Evolutionary conservation across 1,140 invertebrate species (phyloP).

Genomic region (Cotesia chilonis): DNA sequence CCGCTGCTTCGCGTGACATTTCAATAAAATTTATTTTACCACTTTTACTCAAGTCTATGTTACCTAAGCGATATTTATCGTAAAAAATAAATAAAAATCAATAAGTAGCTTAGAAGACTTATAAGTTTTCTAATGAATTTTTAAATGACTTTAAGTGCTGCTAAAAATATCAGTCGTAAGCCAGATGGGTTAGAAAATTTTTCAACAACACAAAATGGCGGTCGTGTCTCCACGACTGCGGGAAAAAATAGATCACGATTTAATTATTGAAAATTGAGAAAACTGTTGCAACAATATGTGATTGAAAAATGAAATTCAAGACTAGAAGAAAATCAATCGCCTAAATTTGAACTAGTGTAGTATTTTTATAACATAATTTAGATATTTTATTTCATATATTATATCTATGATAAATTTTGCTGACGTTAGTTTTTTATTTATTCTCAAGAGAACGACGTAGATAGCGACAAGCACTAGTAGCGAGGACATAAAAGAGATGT

Average conservation of each 20-base stretch:
- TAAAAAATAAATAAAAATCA: too few species aligned
- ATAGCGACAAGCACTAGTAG: neutral
- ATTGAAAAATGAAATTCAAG: neutral
- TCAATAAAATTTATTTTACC: slow-evolving; percentile 39
- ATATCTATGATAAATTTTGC: neutral
- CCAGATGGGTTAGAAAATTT: too few species aligned
- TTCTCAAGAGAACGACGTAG: neutral
- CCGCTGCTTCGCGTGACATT: slow-evolving; percentile 35
- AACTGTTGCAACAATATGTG: neutral
- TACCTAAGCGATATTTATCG: slow-evolving; percentile 5
- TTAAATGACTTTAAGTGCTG: too few species aligned
- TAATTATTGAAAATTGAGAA: neutral
- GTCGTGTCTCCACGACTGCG: too few species aligned
- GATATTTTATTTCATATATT: too few species aligned
- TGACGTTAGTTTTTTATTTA: slow-evolving; percentile 3
- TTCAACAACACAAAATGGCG: too few species aligned
- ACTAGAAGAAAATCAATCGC: too few species aligned
- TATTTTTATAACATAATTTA: neutral
- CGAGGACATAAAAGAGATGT: neutral
- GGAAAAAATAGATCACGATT: too few species aligned
- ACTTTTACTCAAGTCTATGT: slow-evolving; percentile 33
- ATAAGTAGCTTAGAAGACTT: too few species aligned
- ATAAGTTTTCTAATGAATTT: too few species aligned
- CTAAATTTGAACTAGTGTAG: neutral
- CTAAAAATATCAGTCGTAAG: too few species aligned